Base-by-base conservation (phyloP, 2,888 invertebrate species). In the Synergus japonicus region DNA sequence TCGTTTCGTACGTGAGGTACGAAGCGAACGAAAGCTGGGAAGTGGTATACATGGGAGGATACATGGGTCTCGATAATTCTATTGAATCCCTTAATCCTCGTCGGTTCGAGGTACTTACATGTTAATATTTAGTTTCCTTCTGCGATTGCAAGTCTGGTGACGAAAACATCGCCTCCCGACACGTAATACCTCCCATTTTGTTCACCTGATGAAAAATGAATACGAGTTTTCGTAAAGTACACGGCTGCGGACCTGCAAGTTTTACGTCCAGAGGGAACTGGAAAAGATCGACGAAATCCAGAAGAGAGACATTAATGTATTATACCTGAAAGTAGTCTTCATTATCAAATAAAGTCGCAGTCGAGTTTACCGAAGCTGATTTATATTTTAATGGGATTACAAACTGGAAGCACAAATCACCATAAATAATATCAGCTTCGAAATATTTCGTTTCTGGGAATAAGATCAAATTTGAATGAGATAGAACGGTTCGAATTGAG, bases 161-260 rank as follows among this genome's bases (percentile, higher is more conserved):
- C 66, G 37, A 66, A 66, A 66, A 66, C 43, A 66, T 43, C 65
- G 12, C 65, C 41, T 37, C 18, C 18, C 12, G 66, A 44, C 13
- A 9, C 18, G 18, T 15, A 43, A 66, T 66, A n/a, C 9, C 37
- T 37, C 43, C 44, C n/a, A 43, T 18, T 43, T 43, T n/a, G 41
- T 9, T 18, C 43, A 66, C 15, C 76, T 81, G 69, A 77, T 83
- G 83, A 84, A 85, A 83, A 83, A 86, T 85, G 84, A 85, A 84
- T 84, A 84, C 58, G 66, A 83, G 83, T 81, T 82, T 85, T 84
- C 77, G 60, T 76, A 76, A 81, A 78, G 80, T 78, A 80, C 63
- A 67, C 44, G 44, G 46, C 18, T 77, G 60, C 82, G 29, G 67
- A 81, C 76, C 66, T 78, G 63, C 76, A 82, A 85, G 77, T 86